Conservation (phyloP, 2,113 vertebrate genomes). For the Phocoena sinus region DNA sequence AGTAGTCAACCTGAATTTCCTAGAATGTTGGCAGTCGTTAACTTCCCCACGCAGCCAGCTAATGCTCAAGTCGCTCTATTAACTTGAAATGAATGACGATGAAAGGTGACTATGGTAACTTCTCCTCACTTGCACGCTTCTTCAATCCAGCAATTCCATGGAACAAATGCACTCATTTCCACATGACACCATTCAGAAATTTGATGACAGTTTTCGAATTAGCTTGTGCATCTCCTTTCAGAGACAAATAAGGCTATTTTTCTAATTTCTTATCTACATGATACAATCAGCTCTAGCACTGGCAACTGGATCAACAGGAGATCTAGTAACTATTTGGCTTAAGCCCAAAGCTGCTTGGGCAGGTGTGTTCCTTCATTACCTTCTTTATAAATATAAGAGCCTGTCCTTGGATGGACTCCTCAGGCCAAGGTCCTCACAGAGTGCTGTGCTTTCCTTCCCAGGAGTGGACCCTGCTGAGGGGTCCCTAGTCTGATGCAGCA, state of each 20-base stretch:
- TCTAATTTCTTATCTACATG: neutral
- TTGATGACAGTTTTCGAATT: too few relatives aligned
- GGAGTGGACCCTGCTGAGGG: neutral
- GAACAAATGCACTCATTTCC: neutral
- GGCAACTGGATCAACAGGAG: too few relatives aligned
- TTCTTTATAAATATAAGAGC: neutral
- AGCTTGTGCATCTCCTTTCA: neutral
- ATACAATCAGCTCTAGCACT: neutral
- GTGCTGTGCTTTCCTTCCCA: neutral
- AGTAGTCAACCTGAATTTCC: neutral
- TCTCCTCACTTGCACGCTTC: fast-evolving
- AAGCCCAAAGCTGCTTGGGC: too few relatives aligned
- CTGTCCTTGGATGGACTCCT: too few relatives aligned
- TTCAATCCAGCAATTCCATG: neutral
- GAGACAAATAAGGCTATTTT: neutral
- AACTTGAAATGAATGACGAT: neutral
- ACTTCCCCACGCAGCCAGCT: neutral
- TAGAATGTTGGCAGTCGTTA: too few relatives aligned
- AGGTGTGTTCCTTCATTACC: too few relatives aligned
- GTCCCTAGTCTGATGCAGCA: fast-evolving
- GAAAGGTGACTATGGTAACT: fast-evolving
- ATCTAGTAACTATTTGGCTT: neutral
- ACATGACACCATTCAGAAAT: neutral
- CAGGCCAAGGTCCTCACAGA: too few relatives aligned
- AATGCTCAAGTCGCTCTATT: neutral